Evolutionary conservation across 2,888 invertebrate genomes (phyloP).

Genomic region (Idaea aversata): DNA sequence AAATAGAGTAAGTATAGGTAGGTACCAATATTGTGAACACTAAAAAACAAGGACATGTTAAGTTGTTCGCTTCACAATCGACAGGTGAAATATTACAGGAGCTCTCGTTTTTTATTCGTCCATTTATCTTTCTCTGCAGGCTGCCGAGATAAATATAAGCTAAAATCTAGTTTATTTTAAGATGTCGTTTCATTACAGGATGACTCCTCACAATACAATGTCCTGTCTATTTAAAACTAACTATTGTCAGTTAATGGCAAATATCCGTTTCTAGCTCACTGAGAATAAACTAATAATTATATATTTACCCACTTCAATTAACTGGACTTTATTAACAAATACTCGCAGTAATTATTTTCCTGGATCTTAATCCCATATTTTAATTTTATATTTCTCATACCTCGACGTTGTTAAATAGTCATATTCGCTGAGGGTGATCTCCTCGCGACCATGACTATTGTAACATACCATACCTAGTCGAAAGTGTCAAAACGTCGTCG

Average conservation of each 20-base stretch:
- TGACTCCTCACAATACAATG: conserved; percentile 10
- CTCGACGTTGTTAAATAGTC: too few relatives aligned
- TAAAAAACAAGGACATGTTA: conserved; percentile 5
- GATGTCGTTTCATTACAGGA: conserved; percentile 2
- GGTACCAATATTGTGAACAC: too few relatives aligned
- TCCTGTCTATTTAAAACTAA: conserved; percentile 13
- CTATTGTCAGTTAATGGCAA: neutral
- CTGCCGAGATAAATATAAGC: neutral
- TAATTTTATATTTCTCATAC: too few relatives aligned
- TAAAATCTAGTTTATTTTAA: neutral
- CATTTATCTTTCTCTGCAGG: neutral
- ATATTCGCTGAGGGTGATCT: too few relatives aligned
- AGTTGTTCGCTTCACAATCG: conserved; percentile 4
- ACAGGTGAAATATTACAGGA: conserved; percentile 1
- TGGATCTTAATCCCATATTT: too few relatives aligned
- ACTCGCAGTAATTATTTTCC: too few relatives aligned
- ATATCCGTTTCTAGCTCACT: neutral
- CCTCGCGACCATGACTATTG: too few relatives aligned
- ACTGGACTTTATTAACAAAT: too few relatives aligned
- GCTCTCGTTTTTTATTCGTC: conserved; percentile 3
- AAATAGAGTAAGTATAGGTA: too few relatives aligned
- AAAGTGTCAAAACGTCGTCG: too few relatives aligned
- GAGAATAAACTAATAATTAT: neutral
- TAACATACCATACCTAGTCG: too few relatives aligned
- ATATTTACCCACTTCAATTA: too few relatives aligned